These are phyloP conservation scores for Pentalonia nigronervosa DNA, from an alignment of 1,140 invertebrate species.

Conservation along the genomic window DNA sequence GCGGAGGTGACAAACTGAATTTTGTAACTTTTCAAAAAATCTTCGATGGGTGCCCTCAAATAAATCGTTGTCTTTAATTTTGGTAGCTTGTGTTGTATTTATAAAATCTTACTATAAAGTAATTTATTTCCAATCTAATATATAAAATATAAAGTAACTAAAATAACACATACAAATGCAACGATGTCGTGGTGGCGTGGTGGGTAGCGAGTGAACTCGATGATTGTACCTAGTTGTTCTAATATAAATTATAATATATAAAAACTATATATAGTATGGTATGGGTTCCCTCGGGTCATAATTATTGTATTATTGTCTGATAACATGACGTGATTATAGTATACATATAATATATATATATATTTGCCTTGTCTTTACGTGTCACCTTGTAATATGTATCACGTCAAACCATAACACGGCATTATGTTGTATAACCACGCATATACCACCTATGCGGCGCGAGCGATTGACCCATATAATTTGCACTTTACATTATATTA, in stretches of 20 bases:
- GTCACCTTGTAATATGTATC: slow-evolving; percentile 29
- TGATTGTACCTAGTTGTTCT: background rate
- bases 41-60: background rate
- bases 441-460: background rate
- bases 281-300: background rate
- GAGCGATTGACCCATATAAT: slow-evolving; percentile 2
- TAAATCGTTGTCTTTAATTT: background rate
- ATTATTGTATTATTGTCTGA: background rate
- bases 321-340: background rate
- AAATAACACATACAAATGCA: background rate
- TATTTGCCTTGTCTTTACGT: background rate
- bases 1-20: background rate
- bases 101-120: background rate
- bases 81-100: background rate
- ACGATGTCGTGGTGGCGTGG: background rate
- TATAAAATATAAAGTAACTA: background rate
- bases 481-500: background rate
- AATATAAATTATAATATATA: background rate
- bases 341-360: background rate
- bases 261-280: background rate
- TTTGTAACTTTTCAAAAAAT: background rate
- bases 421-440: background rate
- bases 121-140: background rate
- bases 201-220: background rate
- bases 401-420: background rate